Evolutionary conservation across 2,113 vertebrate species (phyloP).

Genomic region (Chaenocephalus aceratus): DNA sequence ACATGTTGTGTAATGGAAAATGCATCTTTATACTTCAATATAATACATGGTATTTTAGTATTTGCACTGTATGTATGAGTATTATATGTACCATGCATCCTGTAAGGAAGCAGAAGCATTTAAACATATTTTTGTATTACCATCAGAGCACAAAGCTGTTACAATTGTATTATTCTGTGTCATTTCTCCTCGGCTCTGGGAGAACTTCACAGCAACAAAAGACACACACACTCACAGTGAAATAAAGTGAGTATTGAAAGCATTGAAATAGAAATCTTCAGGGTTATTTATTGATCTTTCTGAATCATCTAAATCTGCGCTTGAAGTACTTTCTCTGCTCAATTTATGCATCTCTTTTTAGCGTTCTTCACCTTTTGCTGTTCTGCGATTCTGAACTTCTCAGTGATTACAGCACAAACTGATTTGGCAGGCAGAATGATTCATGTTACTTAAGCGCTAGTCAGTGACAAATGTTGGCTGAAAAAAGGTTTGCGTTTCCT

Average conservation of each 20-base stretch:
- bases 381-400: slow-evolving; percentile 7
- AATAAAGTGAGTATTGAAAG: slow-evolving; percentile 69
- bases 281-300: slow-evolving; percentile 74
- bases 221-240: slow-evolving; percentile 53
- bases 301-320: slow-evolving; percentile 63
- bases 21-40: slow-evolving; percentile 27
- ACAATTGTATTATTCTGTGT: slow-evolving; percentile 63
- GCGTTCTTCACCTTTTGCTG: slow-evolving; percentile 20
- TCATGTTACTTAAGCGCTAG: slow-evolving; percentile 9
- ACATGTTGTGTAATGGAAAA: slow-evolving; percentile 24
- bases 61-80: slow-evolving; percentile 16
- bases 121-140: slow-evolving; percentile 52
- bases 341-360: slow-evolving; percentile 44
- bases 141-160: slow-evolving; percentile 59
- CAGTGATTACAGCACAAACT: slow-evolving; percentile 24
- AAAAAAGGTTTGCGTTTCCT: slow-evolving; percentile 31
- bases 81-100: slow-evolving; percentile 11
- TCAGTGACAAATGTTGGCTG: slow-evolving; percentile 18
- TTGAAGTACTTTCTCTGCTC: slow-evolving; percentile 52
- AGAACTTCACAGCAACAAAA: slow-evolving; percentile 60
- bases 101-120: slow-evolving; percentile 42
- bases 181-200: slow-evolving; percentile 52
- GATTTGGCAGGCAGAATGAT: slow-evolving; percentile 12
- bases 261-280: slow-evolving; percentile 70
- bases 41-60: slow-evolving; percentile 6